phyloP scores from a whole-genome alignment of 2,113 vertebrate species.

The Carlito syrichta region DNA sequence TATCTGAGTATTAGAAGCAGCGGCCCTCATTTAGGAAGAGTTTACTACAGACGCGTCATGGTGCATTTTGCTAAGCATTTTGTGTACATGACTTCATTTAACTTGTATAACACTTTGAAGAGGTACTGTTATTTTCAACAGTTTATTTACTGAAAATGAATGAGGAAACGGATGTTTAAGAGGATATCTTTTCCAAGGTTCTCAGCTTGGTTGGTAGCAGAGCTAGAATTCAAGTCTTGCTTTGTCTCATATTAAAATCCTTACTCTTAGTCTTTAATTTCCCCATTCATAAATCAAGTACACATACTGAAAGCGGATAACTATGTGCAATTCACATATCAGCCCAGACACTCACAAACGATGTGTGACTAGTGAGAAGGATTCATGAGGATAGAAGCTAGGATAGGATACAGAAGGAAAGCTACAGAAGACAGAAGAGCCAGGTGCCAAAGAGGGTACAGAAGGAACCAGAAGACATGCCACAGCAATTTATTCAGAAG shows the following conservation, averaged over 20 bases:
- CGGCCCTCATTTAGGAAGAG: accelerated
- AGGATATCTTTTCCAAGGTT: background rate
- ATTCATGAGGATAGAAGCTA: background rate
- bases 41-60: background rate
- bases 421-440: background rate
- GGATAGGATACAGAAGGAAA: background rate
- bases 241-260: background rate
- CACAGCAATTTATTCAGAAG: no score
- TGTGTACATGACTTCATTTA: background rate
- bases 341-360: background rate
- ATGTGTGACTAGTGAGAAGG: background rate
- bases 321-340: no score
- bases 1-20: accelerated
- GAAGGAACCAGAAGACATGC: accelerated
- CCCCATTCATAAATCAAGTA: background rate
- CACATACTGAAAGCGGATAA: background rate
- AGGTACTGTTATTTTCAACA: background rate
- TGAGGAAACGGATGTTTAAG: background rate
- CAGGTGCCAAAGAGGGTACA: background rate
- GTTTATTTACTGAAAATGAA: background rate
- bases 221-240: background rate
- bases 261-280: background rate
- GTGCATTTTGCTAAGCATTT: background rate
- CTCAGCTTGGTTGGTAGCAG: background rate
- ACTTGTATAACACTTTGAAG: background rate